These are phyloP conservation scores for Manis pentadactyla DNA, from an alignment of 2,797 vertebrate species.

Conservation along the genomic window DNA sequence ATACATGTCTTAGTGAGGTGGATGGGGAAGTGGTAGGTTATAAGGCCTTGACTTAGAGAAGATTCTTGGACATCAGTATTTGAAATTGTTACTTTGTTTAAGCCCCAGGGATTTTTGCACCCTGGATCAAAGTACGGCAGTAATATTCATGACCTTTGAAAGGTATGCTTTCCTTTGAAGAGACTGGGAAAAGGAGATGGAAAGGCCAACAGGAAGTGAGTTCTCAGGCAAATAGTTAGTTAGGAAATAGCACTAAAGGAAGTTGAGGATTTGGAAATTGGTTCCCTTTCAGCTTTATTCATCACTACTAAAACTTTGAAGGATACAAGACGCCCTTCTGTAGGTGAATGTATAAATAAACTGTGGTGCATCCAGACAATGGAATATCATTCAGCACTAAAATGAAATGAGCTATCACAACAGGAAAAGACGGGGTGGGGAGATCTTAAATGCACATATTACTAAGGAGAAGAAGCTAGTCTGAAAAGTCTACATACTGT, in stretches of 20 bases:
- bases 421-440: neutral
- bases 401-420: neutral
- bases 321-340: neutral
- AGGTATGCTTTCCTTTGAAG: neutral
- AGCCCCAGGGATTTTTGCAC: neutral
- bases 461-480: neutral
- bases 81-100: conserved; percentile 29
- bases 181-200: neutral
- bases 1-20: conserved; percentile 3
- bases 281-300: neutral
- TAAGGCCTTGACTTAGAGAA: conserved; percentile 1
- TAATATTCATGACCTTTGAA: conserved; percentile 1
- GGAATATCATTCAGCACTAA: neutral
- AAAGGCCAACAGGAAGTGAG: neutral
- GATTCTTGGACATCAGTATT: neutral
- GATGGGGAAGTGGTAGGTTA: neutral
- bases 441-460: neutral
- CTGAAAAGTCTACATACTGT: neutral
- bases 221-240: conserved; percentile 14
- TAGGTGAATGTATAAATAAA: neutral
- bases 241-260: conserved; percentile 19
- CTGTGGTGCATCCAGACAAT: neutral
- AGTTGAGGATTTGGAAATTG: conserved; percentile 8
- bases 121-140: neutral
- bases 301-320: neutral